A percentile compares a stretch with the other conserved stretches of the same genome.
Conservation (phyloP, 2,888 invertebrate genomes). For the Steinernema carpocapsae region DNA sequence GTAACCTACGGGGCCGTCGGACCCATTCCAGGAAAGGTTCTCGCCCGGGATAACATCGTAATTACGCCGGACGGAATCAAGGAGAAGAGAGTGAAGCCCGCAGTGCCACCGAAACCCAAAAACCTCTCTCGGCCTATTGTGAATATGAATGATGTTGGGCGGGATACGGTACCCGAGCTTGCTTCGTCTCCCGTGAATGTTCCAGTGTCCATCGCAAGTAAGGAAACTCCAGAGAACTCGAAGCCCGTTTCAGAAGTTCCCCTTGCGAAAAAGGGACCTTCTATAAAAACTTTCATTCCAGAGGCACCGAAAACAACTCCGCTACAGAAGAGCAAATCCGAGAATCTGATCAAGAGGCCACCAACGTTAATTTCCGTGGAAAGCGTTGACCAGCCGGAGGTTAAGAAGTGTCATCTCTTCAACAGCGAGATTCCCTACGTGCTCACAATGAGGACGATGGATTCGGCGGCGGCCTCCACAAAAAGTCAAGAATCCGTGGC, state of each 20-base stretch:
- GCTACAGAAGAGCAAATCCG: conserved; percentile 38
- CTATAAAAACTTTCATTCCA: neutral
- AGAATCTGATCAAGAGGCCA: conserved; percentile 33
- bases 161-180: conserved; percentile 37
- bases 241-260: neutral
- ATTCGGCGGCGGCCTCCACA: neutral
- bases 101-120: conserved; percentile 63
- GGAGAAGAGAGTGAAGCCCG: conserved; percentile 53
- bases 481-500: neutral
- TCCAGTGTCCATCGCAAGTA: conserved; percentile 28
- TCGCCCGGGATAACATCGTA: conserved; percentile 61
- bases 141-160: conserved; percentile 46
- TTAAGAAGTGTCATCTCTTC: conserved; percentile 54
- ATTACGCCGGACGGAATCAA: conserved; percentile 61
- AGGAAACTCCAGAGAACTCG: neutral
- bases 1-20: conserved; percentile 56
- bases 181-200: neutral
- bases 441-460: conserved; percentile 66
- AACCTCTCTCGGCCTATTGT: conserved; percentile 45
- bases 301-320: neutral
- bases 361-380: conserved; percentile 65
- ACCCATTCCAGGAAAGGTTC: conserved; percentile 63
- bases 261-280: neutral
- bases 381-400: conserved; percentile 62
- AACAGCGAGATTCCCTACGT: conserved; percentile 65